Conservation (phyloP, 2,113 vertebrate genomes). For the Antidorcas marsupialis region DNA sequence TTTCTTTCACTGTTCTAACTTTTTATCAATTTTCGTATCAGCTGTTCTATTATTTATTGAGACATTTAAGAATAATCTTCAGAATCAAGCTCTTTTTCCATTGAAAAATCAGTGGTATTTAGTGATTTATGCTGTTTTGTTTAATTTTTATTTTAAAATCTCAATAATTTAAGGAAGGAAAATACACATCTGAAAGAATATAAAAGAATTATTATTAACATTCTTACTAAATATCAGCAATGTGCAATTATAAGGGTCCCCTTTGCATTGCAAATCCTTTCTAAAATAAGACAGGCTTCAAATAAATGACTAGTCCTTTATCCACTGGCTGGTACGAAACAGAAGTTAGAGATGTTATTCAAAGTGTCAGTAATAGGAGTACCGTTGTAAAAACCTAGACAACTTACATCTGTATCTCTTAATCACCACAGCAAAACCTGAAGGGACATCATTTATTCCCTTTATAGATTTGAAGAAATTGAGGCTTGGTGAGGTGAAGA, state of each 20-base stretch:
- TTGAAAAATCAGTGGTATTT: not conserved
- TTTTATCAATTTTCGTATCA: slow-evolving; percentile 52
- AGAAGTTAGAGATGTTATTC: not conserved
- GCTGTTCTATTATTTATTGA: slow-evolving; percentile 34
- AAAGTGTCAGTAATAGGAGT: not conserved
- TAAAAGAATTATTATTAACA: not conserved
- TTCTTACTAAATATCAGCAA: not conserved
- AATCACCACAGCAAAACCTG: not conserved
- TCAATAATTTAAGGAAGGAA: not conserved
- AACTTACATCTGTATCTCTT: not conserved
- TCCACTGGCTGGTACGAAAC: not conserved
- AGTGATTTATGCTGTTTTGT: not conserved
- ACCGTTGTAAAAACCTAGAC: not conserved
- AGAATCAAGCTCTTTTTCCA: not conserved
- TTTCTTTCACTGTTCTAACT: slow-evolving; percentile 55
- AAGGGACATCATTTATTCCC: not conserved
- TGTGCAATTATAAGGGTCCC: not conserved
- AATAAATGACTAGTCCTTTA: not conserved
- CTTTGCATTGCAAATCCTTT: not conserved
- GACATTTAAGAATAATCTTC: slow-evolving; percentile 31
- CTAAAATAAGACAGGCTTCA: not conserved
- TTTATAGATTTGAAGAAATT: not conserved
- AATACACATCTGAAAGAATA: not conserved
- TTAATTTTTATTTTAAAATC: not conserved
- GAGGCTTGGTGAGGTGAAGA: not conserved